Evolutionary conservation across 2,113 vertebrate genomes (phyloP), one percentile per base, ranked within the genome.

Genomic region (Megaceryle torquata): DNA sequence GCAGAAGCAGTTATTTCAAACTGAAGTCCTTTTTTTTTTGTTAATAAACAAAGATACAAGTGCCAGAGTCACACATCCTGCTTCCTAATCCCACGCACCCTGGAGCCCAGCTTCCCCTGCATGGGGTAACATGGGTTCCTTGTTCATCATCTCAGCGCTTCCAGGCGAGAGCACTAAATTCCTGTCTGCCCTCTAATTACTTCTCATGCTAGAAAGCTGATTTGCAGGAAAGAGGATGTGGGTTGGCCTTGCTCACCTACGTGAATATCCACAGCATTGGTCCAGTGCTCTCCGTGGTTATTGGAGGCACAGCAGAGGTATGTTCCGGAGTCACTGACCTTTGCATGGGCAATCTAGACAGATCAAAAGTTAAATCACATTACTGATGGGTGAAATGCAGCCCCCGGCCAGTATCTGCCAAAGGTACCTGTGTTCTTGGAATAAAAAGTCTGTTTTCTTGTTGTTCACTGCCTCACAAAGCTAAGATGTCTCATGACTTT

Each of bases 271-370:
- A 97, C 98, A 0, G 98, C 92, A 5, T 96, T 97, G 63, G 96
- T 98, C 99, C 99, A 99, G 19, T 93, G 96, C 94, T 99, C 98
- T 7, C 97, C 96, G 0, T 93, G 89, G 19, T 91, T 80, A 69
- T 99, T 99, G 72, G 98, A 98, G 67, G 98, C 97, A 20, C 98
- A 98, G 93, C 99, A 99, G 63, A 99, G 97, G 88, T 99, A 99
- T 0, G 98, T 96, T 70, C 98, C 99, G 0, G 78, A 86, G 64
- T 96, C 95, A 16, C 81, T 92, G 60, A 50, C 53, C 85, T 92
- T 94, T 26, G 84, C 13, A 0, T 87, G 85, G 67, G 26, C 11
- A 48, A 97, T 96, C 97, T 97, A 92, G 83, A 84, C 28, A 81
- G 28, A 93, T 2, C 37, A 84, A 70, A 89, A 91, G 37, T 86